Evolutionary conservation across 1,140 invertebrate species (phyloP).

Genomic region (Caenorhabditis remanei): DNA sequence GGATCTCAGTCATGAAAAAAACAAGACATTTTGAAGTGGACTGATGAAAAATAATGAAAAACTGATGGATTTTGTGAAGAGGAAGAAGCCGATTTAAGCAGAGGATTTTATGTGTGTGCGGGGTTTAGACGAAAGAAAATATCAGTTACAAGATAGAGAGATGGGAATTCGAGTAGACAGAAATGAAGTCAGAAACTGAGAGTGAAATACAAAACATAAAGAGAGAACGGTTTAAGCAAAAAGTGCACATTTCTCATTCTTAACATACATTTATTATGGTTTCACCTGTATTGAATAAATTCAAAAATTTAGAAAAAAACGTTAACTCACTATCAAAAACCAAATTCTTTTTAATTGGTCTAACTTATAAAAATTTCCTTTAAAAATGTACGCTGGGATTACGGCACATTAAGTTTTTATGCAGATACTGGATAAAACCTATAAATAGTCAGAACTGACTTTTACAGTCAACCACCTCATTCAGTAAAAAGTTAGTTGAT

Average conservation of each 20-base stretch:
- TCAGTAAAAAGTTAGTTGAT: background rate
- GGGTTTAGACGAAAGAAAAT: conserved; percentile 1
- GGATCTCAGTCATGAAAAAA: background rate
- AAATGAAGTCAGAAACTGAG: background rate
- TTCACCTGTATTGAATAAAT: background rate
- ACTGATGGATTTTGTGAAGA: background rate
- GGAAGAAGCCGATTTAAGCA: background rate
- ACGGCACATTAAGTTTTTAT: too few species aligned
- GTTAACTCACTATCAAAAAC: too few species aligned
- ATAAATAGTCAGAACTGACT: too few species aligned
- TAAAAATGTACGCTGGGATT: too few species aligned
- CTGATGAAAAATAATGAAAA: background rate
- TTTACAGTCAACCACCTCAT: too few species aligned
- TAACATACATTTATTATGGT: too few species aligned
- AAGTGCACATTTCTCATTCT: background rate
- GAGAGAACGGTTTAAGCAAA: too few species aligned
- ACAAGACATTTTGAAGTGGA: background rate
- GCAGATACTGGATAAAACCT: too few species aligned
- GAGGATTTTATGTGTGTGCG: conserved; percentile 2
- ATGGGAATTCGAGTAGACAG: background rate
- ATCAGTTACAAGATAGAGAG: background rate
- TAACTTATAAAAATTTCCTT: too few species aligned
- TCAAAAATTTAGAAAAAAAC: too few species aligned
- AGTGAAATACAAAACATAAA: too few species aligned
- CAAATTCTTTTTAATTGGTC: too few species aligned